Base-by-base conservation (phyloP, 2,888 invertebrate species). In the Halocaridina rubra region DNA sequence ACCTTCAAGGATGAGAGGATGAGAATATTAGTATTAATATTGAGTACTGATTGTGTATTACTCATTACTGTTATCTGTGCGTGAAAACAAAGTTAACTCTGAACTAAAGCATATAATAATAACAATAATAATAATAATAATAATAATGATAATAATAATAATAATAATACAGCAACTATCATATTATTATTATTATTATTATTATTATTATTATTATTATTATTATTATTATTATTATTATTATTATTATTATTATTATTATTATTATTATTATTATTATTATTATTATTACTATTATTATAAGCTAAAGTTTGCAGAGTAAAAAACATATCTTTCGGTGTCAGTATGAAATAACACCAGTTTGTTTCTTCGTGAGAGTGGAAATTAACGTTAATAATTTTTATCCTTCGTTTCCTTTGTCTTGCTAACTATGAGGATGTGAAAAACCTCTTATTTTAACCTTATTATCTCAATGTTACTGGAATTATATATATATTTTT, bases 171-270 rank as follows among this genome's bases (percentile, higher is more conserved):
- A n/a, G n/a, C n/a, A n/a, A n/a, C n/a, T n/a, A n/a, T n/a, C n/a
- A n/a, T n/a, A n/a, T n/a, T n/a, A n/a, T n/a, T n/a, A n/a, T n/a
- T n/a, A n/a, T n/a, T n/a, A n/a, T 27, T 4, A 29, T 69, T 29
- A 29, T 69, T 29, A 29, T 69, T 5, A 16, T 69, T 8, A 24
- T 69, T 69, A 16, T 69, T 29, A 29, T 69, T 7, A 29, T 69
- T 69, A 4, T 8, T n/a, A 59, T 89, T 89, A 64, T 89, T 90
- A 2, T 89, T 89, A 3, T 69, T 3, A 3, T 69, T n/a, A 3
- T 69, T 69, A 19, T 16, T 33, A 16, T 27, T 69, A 8, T 27
- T 19, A 29, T 27, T 69, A 24, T 5, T 19, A n/a, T 27, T 69
- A 24, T 27, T 69, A n/a, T 27, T 69, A 29, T 69, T 7, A 22